These are phyloP conservation scores for Saguinus imperator DNA, from an alignment of 2,113 vertebrate genomes.

Conservation along the genomic window DNA sequence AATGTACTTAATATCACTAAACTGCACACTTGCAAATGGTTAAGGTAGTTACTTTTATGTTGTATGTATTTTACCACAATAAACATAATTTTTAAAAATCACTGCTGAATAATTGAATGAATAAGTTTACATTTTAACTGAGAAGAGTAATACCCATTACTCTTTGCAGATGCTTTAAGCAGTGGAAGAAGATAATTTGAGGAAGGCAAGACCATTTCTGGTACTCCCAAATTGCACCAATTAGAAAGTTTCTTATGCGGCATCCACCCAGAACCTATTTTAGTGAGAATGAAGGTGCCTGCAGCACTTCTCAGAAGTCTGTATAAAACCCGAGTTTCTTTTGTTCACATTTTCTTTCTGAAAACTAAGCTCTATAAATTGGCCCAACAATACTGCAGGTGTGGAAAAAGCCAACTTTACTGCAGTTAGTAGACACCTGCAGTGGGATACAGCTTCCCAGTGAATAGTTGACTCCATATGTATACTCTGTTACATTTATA, in stretches of 20 bases:
- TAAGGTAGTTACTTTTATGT: neutral
- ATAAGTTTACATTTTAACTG: neutral
- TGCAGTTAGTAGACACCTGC: neutral
- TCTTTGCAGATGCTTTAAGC: neutral
- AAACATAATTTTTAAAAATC: neutral
- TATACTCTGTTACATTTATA: neutral
- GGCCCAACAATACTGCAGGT: neutral
- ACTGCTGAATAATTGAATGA: neutral
- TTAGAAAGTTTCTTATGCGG: neutral
- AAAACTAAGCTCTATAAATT: neutral
- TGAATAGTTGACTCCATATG: neutral
- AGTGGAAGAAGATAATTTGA: neutral
- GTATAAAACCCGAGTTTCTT: neutral
- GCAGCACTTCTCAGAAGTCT: neutral
- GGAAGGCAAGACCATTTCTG: neutral
- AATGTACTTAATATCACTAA: neutral
- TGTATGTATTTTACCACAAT: neutral
- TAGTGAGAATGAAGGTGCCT: neutral
- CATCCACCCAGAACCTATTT: too few species aligned
- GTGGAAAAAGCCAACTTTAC: neutral
- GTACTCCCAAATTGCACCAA: neutral
- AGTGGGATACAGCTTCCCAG: neutral
- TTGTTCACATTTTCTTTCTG: neutral
- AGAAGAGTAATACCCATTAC: neutral
- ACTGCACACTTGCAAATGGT: neutral